Evolutionary conservation across 2,113 vertebrate species (phyloP).

Genomic region (Petrocephalus microphthalmus): DNA sequence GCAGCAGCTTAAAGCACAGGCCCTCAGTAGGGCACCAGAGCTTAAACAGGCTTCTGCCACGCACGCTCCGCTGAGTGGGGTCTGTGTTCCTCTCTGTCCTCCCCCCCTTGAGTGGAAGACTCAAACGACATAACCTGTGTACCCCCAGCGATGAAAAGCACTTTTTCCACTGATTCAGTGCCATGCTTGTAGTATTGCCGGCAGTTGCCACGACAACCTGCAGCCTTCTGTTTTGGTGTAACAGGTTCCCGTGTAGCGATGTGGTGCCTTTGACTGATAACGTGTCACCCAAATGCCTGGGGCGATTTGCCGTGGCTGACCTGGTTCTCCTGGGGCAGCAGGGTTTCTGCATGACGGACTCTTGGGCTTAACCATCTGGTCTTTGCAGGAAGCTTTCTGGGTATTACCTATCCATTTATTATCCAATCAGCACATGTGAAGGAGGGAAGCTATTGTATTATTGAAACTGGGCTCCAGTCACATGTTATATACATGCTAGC

Average conservation of each 20-base stretch:
- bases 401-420: slow-evolving; percentile 2
- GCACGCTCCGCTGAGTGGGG: neutral
- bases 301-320: neutral
- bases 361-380: neutral
- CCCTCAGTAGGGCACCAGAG: neutral
- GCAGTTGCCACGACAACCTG: neutral
- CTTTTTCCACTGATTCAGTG: neutral
- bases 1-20: neutral
- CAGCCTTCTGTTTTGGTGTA: neutral
- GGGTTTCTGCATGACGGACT: neutral
- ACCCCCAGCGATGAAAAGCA: neutral
- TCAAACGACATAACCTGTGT: neutral
- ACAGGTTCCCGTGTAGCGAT: neutral
- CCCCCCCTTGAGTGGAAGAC: neutral
- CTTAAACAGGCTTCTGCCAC: neutral
- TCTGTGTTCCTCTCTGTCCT: neutral
- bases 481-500: slow-evolving; percentile 44
- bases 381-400: neutral
- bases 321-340: neutral
- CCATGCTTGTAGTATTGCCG: neutral
- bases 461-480: slow-evolving; percentile 28
- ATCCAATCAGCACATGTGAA: slow-evolving; percentile 27
- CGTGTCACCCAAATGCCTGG: neutral
- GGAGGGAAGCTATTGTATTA: neutral
- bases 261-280: neutral